These are phyloP conservation scores for Eupeodes luniger DNA, from an alignment of 2,888 invertebrate genomes.

Conservation along the genomic window DNA sequence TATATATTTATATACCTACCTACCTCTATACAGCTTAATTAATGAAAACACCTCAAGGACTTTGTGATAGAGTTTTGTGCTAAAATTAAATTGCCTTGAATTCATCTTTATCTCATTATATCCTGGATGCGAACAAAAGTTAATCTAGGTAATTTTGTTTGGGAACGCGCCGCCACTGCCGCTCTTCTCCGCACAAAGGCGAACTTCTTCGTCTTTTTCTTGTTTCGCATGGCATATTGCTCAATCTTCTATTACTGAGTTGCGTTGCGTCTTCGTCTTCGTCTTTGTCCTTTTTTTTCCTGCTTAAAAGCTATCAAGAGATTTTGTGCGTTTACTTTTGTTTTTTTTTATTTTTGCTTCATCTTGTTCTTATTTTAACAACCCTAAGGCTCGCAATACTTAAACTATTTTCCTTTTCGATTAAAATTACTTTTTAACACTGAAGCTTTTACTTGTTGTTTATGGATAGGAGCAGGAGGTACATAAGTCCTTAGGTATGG, in stretches of 20 bases:
- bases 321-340: conserved; percentile 1
- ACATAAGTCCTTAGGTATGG: too few relatives aligned
- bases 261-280: conserved; percentile 14
- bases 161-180: not conserved
- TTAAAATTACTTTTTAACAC: conserved; percentile 61
- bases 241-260: conserved; percentile 32
- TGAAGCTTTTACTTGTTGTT: conserved; percentile 1
- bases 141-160: conserved; percentile 72
- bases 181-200: not conserved
- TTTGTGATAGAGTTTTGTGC: conserved; percentile 57
- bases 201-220: conserved; percentile 23
- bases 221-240: conserved; percentile 46
- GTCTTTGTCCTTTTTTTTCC: not conserved
- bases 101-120: conserved; percentile 76
- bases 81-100: conserved; percentile 75
- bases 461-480: too few relatives aligned
- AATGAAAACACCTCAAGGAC: conserved; percentile 75
- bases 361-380: not conserved
- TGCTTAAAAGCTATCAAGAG: not conserved
- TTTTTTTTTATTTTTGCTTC: conserved; percentile 3
- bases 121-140: conserved; percentile 67
- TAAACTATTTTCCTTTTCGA: conserved; percentile 54
- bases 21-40: conserved; percentile 63
- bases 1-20: too few relatives aligned
- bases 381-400: conserved; percentile 19